Percentiles rank a stretch among this genome's conserved stretches.
Conservation (phyloP, 2,113 vertebrate species). For the Chamaea fasciata region DNA sequence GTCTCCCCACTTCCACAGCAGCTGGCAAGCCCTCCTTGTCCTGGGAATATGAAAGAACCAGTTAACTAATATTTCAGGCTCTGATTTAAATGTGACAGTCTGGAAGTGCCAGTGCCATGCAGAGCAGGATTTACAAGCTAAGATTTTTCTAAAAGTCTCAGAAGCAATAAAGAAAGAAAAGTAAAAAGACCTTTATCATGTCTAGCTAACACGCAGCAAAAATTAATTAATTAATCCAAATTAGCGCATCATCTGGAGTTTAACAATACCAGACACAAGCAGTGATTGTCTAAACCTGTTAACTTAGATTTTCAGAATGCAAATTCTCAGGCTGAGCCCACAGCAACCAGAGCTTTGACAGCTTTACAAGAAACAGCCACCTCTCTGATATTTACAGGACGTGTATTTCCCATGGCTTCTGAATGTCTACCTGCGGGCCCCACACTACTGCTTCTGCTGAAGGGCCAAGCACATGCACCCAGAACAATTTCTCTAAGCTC, state of each 20-base stretch:
- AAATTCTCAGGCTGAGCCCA: conserved; percentile 16
- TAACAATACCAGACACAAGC: background rate
- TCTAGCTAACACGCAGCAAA: background rate
- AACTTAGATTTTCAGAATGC: conserved; percentile 7
- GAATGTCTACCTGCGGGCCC: background rate
- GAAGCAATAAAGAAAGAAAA: conserved; percentile 3
- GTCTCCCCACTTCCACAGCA: conserved; percentile 42
- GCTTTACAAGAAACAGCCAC: conserved; percentile 8
- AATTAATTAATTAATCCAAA: background rate
- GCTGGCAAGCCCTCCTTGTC: conserved; percentile 45
- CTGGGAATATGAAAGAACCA: conserved; percentile 1
- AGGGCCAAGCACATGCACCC: background rate
- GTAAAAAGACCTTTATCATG: background rate
- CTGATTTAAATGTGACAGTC: conserved; percentile 19
- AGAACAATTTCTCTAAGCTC: background rate
- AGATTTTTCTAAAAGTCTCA: conserved; percentile 15
- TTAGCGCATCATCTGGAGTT: background rate
- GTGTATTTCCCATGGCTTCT: background rate
- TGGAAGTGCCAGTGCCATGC: background rate
- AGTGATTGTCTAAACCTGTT: background rate
- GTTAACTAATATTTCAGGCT: conserved; percentile 54
- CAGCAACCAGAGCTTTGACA: conserved; percentile 8
- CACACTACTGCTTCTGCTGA: background rate
- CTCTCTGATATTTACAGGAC: conserved; percentile 42
- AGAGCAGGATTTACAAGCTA: background rate